Conservation (phyloP, 30 jellyfish, hydroid and myxozoan species). For the Chironex yamaguchii region DNA sequence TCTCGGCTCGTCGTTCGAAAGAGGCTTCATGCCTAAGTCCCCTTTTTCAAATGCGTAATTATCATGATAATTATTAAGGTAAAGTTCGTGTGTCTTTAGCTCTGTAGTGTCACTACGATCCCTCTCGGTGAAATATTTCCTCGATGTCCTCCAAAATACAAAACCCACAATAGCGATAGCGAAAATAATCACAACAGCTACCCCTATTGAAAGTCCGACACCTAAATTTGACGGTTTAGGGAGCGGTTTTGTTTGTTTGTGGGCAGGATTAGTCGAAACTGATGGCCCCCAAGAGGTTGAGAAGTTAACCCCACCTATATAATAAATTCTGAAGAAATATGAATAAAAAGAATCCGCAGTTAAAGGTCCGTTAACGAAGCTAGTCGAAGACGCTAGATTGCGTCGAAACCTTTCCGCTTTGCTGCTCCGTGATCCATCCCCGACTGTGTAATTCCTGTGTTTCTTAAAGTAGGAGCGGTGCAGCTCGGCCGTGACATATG, state of each 20-base stretch:
- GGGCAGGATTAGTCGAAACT: not conserved
- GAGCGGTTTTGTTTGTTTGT: too few relatives aligned
- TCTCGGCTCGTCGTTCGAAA: not conserved
- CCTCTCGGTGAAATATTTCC: constrained; percentile 4
- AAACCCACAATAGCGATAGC: constrained; percentile 26
- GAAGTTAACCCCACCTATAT: constrained; percentile 33
- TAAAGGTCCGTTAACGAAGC: constrained; percentile 63
- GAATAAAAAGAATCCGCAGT: constrained; percentile 54
- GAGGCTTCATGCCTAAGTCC: constrained; percentile 32
- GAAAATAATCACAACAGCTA: constrained; percentile 14
- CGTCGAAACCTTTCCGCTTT: constrained; percentile 3
- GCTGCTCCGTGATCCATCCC: constrained; percentile 52
- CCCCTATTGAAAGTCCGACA: constrained; percentile 9
- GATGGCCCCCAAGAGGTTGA: constrained; percentile 72
- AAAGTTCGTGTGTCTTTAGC: not conserved
- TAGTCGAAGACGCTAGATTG: not conserved
- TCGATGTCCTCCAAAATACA: constrained; percentile 33
- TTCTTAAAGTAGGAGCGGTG: not conserved
- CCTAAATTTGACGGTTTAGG: not conserved
- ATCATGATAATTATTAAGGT: not conserved
- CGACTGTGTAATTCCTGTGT: constrained; percentile 4
- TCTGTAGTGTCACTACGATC: not conserved
- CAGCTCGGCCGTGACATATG: constrained; percentile 72
- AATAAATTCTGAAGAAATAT: constrained; percentile 59
- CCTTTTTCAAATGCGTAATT: constrained; percentile 35